phyloP scores from a whole-genome alignment of 2,113 vertebrate species.

The Fregetta grallaria region DNA sequence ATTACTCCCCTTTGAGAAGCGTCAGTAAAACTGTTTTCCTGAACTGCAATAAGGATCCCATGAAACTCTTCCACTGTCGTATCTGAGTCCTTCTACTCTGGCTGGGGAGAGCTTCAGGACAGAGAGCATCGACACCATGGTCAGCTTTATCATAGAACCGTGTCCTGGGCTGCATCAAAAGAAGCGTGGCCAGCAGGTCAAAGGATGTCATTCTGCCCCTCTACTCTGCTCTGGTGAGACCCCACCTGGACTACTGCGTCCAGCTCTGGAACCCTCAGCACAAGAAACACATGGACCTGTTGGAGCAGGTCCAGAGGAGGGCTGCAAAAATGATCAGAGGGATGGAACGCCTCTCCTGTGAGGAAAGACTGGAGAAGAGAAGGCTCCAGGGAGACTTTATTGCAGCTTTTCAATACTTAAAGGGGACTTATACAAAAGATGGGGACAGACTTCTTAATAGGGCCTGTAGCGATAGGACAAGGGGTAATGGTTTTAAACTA shows the following conservation, averaged over 20 bases:
- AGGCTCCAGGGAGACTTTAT: no score
- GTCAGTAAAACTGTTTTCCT: neutral
- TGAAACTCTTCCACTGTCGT: neutral
- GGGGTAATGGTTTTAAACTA: no score
- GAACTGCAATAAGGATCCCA: neutral
- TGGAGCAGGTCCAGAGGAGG: neutral
- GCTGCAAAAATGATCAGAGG: neutral
- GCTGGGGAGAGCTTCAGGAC: neutral
- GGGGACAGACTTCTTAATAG: no score
- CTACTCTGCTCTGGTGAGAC: neutral
- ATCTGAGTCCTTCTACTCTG: neutral
- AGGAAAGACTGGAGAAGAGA: neutral
- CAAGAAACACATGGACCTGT: no score
- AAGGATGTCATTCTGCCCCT: neutral
- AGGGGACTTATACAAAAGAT: no score
- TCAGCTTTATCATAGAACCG: neutral
- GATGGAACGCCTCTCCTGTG: neutral
- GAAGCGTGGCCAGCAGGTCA: accelerated
- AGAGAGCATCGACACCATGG: neutral
- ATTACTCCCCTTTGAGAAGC: neutral
- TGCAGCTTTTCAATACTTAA: no score
- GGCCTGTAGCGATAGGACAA: no score
- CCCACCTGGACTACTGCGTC: neutral
- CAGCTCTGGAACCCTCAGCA: neutral
- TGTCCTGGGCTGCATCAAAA: neutral